Conservation (phyloP, 2,888 invertebrate genomes). For the Drosophila peninsularis region DNA sequence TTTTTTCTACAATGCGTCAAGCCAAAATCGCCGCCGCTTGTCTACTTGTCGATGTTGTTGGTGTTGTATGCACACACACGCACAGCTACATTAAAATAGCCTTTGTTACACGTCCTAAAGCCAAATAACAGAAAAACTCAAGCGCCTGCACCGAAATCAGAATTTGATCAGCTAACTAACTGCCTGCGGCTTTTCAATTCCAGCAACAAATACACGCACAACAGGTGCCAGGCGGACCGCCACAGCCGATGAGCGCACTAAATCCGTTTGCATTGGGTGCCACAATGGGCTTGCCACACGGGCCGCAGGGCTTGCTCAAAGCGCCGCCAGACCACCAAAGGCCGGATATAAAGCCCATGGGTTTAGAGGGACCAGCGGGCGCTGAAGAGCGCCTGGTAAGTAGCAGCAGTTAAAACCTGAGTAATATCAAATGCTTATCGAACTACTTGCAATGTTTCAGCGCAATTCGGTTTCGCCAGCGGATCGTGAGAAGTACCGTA, state of each 20-base stretch:
- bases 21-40: slow-evolving; percentile 42
- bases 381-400: slow-evolving; percentile 87
- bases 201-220: slow-evolving; percentile 97
- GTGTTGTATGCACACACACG: slow-evolving; percentile 66
- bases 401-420: slow-evolving; percentile 23
- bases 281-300: slow-evolving; percentile 85
- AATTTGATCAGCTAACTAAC: slow-evolving; percentile 27
- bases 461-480: slow-evolving; percentile 93
- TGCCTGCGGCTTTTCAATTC: slow-evolving; percentile 45
- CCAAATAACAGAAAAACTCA: slow-evolving; percentile 35
- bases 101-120: slow-evolving; percentile 49
- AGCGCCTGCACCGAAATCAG: slow-evolving; percentile 6
- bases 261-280: slow-evolving; percentile 85
- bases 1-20: slow-evolving; percentile 19
- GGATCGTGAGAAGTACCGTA: slow-evolving; percentile 92
- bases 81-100: slow-evolving; percentile 46
- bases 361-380: slow-evolving; percentile 86
- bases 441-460: slow-evolving; percentile 82
- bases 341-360: slow-evolving; percentile 84
- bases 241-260: slow-evolving; percentile 85
- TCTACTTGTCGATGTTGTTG: slow-evolving; percentile 61
- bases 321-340: slow-evolving; percentile 85
- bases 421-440: slow-evolving; percentile 9
- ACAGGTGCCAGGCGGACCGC: slow-evolving; percentile 88
- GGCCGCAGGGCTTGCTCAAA: slow-evolving; percentile 84